These are phyloP conservation scores for Calliphora vicina DNA, from an alignment of 1,140 invertebrate species.

Conservation along the genomic window DNA sequence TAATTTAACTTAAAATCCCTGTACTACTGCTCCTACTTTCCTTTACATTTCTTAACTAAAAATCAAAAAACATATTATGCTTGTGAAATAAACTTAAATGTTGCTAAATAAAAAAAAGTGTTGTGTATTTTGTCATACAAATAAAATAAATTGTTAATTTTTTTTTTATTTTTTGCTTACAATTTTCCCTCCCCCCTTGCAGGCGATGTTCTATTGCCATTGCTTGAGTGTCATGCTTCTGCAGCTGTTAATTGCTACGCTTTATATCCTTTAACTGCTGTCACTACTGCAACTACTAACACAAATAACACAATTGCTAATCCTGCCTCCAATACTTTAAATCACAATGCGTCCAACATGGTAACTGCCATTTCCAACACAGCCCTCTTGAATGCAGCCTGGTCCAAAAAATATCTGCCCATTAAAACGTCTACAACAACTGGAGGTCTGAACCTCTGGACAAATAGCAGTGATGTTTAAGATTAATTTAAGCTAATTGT, in stretches of 20 bases:
- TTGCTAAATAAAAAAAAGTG: no score
- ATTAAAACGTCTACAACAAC: neutral
- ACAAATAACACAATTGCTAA: neutral
- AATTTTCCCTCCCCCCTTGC: no score
- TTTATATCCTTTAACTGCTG: slow-evolving; percentile 3
- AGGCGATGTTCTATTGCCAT: slow-evolving; percentile 34
- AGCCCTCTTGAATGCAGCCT: neutral
- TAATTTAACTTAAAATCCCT: no score
- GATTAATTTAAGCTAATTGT: neutral
- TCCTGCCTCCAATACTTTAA: neutral
- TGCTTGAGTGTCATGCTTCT: slow-evolving; percentile 24
- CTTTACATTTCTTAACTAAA: no score
- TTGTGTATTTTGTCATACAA: no score
- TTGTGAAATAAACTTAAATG: no score
- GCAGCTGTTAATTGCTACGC: slow-evolving; percentile 18
- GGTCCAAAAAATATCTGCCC: slow-evolving; percentile 24
- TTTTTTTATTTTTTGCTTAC: no score
- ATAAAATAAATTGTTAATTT: no score
- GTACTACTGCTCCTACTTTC: no score
- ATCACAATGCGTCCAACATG: neutral
- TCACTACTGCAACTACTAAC: neutral
- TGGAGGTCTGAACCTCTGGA: slow-evolving; percentile 5
- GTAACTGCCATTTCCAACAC: neutral
- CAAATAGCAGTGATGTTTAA: slow-evolving; percentile 24
- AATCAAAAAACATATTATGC: no score